Base-by-base conservation (phyloP, 2,888 invertebrate genomes). In the Cosmia trapezina region DNA sequence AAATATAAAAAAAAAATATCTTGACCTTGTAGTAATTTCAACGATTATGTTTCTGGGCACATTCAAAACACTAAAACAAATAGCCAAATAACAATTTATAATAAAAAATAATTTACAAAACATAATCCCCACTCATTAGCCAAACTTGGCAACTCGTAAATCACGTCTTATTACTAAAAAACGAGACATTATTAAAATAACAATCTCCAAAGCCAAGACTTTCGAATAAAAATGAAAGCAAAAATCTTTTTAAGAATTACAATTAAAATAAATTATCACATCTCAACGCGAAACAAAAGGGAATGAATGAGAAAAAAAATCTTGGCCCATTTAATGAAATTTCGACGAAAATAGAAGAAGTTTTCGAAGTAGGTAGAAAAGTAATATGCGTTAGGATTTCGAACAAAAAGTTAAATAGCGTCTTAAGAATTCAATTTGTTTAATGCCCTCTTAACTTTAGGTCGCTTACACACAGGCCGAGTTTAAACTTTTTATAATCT, bases 361-460 rank as follows among this genome's bases (percentile, higher is more conserved):
- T 94, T 94, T 91, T 72, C 70, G 74, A 81, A 86, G 86, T 92
- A 74, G 83, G 86, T 93, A 93, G 89, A 76, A 81, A 81, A 72
- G 81, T 81, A 81, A 84, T 81, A 81, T 76, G 66, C 84, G 84
- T 88, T 86, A 88, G 89, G 89, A 92, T 92, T 93, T 89, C 84
- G 83, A 76, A 84, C 89, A 90, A 91, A 92, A 95, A 95, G 95
- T 95, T 95, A 92, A 94, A 95, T 94, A 93, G 93, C 92, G 88
- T 93, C 92, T 95, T 94, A 93, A 87, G 90, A 90, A 93, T 95
- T 94, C 93, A 94, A 93, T 94, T 94, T 91, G 89, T 91, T 92
- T 92, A 93, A 93, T 92, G 91, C 88, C 86, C 86, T 89, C 87
- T 89, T 90, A 89, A 88, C 86, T 86, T 90, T 80, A 85, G 83